Base-by-base conservation (phyloP, 2,113 vertebrate genomes). In the Notechis scutatus region DNA sequence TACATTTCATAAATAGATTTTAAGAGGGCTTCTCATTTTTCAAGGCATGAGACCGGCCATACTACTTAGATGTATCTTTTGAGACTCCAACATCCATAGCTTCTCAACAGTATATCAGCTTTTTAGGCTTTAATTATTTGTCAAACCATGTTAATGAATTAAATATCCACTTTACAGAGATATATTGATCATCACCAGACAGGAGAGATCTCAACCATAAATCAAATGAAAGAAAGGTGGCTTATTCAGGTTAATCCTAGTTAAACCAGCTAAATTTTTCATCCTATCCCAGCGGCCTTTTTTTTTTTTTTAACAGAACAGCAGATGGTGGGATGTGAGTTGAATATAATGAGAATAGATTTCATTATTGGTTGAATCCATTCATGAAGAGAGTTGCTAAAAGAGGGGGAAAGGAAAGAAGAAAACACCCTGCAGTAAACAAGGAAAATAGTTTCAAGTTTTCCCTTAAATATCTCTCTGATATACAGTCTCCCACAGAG, bases 191-290 rank as follows among this genome's bases (percentile, higher is more conserved):
- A 89, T 52, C 55, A 93, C 52, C 3, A 8, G 92, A 7, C 89
- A 89, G 45, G n/a, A 87, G 47, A 90, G 64, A 81, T 94, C 93
- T 96, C 94, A 57, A 54, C 85, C 86, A 94, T 91, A 96, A 97
- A 96, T 94, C 93, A 96, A 90, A 90, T 88, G 24, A 57, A 94
- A 57, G 50, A n/a, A 95, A 92, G 96, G 92, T 59, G 61, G 90
- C 92, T 97, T 97, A 94, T 95, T 94, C 93, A 92, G 94, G 92
- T 95, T 96, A 97, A 95, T 96, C 92, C 59, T 94, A 64, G 92
- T 94, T 96, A 97, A 96, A 91, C 87, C 87, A 91, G 54, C 92
- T 90, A 92, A 21, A 56, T 93, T 95, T 96, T 95, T 95, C 92
- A 95, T n/a, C 92, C 93, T 92, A 94, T 95, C 94, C 94, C 95